Conservation (phyloP, 1,140 invertebrate species). For the Neuroterus valhalla region DNA sequence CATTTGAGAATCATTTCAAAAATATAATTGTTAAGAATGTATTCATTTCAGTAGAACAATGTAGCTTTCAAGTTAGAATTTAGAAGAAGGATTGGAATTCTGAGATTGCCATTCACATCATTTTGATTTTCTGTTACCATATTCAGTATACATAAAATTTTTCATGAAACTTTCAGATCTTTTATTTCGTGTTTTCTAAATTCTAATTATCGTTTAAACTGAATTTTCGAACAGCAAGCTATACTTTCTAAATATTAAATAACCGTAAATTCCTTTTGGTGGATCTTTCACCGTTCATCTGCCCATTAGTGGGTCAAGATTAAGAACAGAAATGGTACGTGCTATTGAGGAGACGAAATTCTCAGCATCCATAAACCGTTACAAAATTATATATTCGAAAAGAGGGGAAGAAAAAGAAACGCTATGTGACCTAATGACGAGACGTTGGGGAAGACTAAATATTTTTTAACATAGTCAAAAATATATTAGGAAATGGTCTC, state of each 20-base stretch:
- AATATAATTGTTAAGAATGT: no score
- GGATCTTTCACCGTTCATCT: background rate
- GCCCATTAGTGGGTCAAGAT: background rate
- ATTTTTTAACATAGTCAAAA: no score
- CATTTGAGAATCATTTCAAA: no score
- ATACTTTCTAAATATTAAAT: conserved; percentile 1
- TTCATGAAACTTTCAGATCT: no score
- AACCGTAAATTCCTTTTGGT: background rate
- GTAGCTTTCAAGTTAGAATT: no score
- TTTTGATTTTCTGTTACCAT: no score
- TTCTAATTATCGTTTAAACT: background rate
- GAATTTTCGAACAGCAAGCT: background rate
- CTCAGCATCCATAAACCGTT: background rate
- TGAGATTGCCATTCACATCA: no score
- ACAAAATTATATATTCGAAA: conserved; percentile 4
- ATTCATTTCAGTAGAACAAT: no score
- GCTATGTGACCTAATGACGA: background rate
- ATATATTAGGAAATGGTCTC: no score
- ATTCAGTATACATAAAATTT: no score
- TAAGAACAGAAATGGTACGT: conserved; percentile 12
- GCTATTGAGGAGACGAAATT: background rate
- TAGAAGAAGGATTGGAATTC: no score
- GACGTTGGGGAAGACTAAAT: background rate
- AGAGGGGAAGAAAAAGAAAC: conserved; percentile 1
- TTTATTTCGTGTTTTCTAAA: no score